Base-by-base conservation (phyloP, 2,113 vertebrate species). In the Acanthochromis polyacanthus region DNA sequence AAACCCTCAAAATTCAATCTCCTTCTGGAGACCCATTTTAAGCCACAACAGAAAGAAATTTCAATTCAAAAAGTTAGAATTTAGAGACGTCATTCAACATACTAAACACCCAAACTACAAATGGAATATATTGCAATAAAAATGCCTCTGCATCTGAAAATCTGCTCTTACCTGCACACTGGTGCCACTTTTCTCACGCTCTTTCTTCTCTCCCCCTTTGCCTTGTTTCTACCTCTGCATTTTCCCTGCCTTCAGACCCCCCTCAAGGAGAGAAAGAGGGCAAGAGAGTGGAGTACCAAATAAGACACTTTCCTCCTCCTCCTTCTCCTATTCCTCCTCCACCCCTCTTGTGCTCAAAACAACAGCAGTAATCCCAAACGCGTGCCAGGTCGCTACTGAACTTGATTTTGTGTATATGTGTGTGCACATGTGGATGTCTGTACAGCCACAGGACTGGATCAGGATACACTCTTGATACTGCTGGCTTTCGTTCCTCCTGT, bases 371-470 rank as follows among this genome's bases (percentile, higher is more conserved):
- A 90, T 92, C 91, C 86, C 83, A 57, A 64, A 90, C 88, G 75
- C 70, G 90, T 90, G 91, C 93, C 90, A 91, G 86, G 82, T 62
- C 83, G 88, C 89, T 88, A 82, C 89, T 85, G 88, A 80, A 84
- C 71, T 78, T 19, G 3, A 36, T 25, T 71, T 45, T 75, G 77
- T 75, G 78, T 78, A 19, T 63, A 36, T 78, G 69, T 48, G 65
- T 4, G 46, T 17, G 46, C 17, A n/a, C 38, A 32, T 80, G 65
- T 69, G 63, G 46, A 65, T 71, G 80, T 81, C 30, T 80, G 78
- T 19, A 71, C 69, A 72, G 78, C 82, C 80, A 78, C 81, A 64
- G 78, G 72, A 89, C 85, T 66, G 74, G 78, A 87, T 81, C 84
- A 71, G 86, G 88, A 89, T 48, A 40, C 86, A 62, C 70, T 81